A percentile compares a stretch with the other conserved stretches of the same genome.
Conservation (phyloP, 1,140 invertebrate species). For the Lepidurus couesii region DNA sequence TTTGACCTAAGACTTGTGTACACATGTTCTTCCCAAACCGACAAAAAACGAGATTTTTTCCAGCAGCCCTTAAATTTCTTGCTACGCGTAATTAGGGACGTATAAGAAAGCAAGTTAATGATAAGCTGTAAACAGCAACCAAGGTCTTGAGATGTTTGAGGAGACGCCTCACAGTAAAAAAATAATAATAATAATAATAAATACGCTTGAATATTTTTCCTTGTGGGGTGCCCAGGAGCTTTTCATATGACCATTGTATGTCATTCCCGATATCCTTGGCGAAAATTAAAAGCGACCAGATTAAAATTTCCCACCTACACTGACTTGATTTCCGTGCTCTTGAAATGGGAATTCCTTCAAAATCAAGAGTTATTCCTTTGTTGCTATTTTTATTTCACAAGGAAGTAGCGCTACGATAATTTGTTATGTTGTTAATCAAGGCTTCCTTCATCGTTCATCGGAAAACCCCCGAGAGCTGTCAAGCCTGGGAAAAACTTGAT, state of each 20-base stretch:
- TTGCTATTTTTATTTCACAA: not conserved
- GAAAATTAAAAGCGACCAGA: not conserved
- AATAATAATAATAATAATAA: not conserved
- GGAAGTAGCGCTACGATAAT: not conserved
- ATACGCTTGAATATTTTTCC: not conserved
- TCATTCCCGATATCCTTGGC: not conserved
- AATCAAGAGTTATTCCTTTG: not conserved
- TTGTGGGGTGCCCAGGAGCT: not conserved
- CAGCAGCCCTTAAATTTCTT: not conserved
- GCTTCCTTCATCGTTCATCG: not conserved
- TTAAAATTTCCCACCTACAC: not conserved
- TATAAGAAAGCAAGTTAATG: not conserved
- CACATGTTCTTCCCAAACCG: not conserved
- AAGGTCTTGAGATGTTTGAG: not conserved
- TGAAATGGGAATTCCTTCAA: not conserved
- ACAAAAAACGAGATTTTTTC: not conserved
- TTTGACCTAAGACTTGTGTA: not conserved
- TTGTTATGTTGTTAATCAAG: not conserved
- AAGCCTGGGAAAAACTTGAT: not conserved
- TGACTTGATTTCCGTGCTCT: not conserved
- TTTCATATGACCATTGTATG: not conserved
- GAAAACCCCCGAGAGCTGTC: not conserved
- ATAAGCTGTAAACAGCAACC: conserved; percentile 1
- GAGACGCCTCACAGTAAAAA: not conserved
- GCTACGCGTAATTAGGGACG: not conserved